These are phyloP conservation scores for Bombus superbus DNA, from an alignment of 1,140 invertebrate genomes.

Conservation along the genomic window DNA sequence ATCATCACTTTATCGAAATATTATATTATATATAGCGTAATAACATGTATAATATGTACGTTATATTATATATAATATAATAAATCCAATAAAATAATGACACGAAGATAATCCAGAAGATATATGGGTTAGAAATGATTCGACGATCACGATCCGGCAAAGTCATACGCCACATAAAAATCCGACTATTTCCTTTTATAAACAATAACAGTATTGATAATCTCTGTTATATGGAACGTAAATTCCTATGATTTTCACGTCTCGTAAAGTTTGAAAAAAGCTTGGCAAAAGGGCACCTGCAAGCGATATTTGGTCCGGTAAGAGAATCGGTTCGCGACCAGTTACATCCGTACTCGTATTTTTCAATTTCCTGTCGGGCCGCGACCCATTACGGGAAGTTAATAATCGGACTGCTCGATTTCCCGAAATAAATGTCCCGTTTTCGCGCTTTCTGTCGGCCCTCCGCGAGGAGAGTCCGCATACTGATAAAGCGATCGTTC, in stretches of 20 bases:
- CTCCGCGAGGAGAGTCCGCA: neutral
- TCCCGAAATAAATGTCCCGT: slow-evolving; percentile 49
- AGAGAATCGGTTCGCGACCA: slow-evolving; percentile 14
- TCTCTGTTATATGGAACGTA: too few relatives aligned
- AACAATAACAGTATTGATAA: neutral
- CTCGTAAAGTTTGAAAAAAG: neutral
- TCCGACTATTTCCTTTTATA: neutral
- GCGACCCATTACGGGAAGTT: slow-evolving; percentile 34
- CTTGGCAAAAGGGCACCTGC: neutral
- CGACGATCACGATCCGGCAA: too few relatives aligned
- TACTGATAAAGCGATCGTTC: slow-evolving; percentile 44
- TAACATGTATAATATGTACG: too few relatives aligned
- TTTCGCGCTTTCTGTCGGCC: slow-evolving; percentile 35
- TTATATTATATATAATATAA: too few relatives aligned
- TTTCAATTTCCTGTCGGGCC: slow-evolving; percentile 37
- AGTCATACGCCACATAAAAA: too few relatives aligned
- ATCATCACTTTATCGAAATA: neutral
- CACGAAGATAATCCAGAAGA: too few relatives aligned
- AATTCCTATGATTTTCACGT: neutral
- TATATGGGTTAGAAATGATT: too few relatives aligned
- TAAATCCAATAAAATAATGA: too few relatives aligned
- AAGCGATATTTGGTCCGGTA: neutral
- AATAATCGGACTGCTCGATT: slow-evolving; percentile 35
- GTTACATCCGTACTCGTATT: slow-evolving; percentile 6
- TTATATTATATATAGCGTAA: too few relatives aligned